Evolutionary conservation across 1,140 invertebrate genomes (phyloP), one percentile per base, ranked within the genome.

Genomic region (Bombus vancouverensis): DNA sequence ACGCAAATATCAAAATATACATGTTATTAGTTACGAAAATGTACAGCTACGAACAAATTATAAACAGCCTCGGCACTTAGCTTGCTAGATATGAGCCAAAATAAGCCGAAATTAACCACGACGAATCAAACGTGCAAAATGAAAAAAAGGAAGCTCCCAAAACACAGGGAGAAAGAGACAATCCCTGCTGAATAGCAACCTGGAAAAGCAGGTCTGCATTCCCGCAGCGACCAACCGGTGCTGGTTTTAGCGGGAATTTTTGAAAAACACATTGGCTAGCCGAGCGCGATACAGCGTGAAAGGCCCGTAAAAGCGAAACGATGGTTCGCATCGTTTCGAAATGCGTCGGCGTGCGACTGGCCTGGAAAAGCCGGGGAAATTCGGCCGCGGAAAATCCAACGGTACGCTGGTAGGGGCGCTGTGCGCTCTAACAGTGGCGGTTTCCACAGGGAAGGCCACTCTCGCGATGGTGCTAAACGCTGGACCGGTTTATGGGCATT

Each of bases 401-500:
- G 65, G 5, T 39, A 15, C 6, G 4, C 22, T 3, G 68, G 53
- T 8, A 53, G 57, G 72, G 28, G 28, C 3, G 22, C 22, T 59
- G 65, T 74, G 3, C 10, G 59, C 22, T 15, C 44, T 22, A 53
- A 70, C 18, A 18, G 44, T 22, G 87, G 79, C 85, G 88, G 78
- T 81, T 90, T 75, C 25, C 89, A 86, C 47, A 12, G 57, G 81
- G 59, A 62, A 66, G 42, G 57, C 71, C 39, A 22, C 70, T 34
- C 71, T 71, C 66, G 87, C 81, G 81, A 89, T 81, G 86, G 82
- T 81, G 83, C 88, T 85, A 88, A 59, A 86, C 84, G 62, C 85
- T 71, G 89, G 90, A 90, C 88, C 83, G 89, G 91, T 94, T 94
- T 94, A 94, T 94, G 89, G 92, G 83, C 91, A 91, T 92, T 94